Percentiles rank a stretch among this genome's conserved stretches.
Evolutionary conservation across 2,797 vertebrate genomes (phyloP).

Genomic region (Melopsittacus undulatus): DNA sequence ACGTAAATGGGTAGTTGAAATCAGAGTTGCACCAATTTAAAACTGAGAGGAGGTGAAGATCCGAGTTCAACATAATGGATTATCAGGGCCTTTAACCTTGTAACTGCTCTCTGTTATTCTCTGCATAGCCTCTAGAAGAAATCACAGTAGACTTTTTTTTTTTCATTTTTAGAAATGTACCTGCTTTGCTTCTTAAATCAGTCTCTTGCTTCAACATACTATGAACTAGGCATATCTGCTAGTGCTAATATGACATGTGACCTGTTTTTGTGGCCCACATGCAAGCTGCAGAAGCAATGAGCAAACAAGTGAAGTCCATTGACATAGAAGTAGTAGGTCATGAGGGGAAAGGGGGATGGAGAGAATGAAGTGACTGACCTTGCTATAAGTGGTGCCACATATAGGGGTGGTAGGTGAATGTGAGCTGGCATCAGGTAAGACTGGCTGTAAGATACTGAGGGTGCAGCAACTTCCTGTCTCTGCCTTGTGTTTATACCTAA

Average conservation of each 20-base stretch:
- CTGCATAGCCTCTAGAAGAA: background rate
- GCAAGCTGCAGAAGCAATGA: background rate
- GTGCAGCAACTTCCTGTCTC: background rate
- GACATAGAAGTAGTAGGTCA: background rate
- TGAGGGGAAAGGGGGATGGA: conserved; percentile 33
- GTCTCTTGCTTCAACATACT: background rate
- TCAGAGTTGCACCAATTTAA: background rate
- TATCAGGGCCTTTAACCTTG: background rate
- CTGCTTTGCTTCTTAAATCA: background rate
- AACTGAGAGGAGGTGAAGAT: background rate
- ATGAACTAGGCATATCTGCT: background rate
- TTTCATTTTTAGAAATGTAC: background rate
- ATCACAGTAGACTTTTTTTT: background rate
- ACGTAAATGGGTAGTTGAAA: background rate
- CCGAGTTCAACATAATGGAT: background rate
- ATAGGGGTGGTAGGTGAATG: background rate
- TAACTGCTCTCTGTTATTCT: background rate
- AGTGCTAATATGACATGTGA: background rate
- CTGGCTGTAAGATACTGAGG: background rate
- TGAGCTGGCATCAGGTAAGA: background rate
- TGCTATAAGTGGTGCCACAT: background rate
- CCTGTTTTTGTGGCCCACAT: background rate
- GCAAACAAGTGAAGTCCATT: conserved; percentile 46
- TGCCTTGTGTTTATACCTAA: background rate
- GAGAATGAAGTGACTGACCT: conserved; percentile 11